Evolutionary conservation across 2,797 vertebrate species (phyloP).

Genomic region (Melanotaenia nigrans): DNA sequence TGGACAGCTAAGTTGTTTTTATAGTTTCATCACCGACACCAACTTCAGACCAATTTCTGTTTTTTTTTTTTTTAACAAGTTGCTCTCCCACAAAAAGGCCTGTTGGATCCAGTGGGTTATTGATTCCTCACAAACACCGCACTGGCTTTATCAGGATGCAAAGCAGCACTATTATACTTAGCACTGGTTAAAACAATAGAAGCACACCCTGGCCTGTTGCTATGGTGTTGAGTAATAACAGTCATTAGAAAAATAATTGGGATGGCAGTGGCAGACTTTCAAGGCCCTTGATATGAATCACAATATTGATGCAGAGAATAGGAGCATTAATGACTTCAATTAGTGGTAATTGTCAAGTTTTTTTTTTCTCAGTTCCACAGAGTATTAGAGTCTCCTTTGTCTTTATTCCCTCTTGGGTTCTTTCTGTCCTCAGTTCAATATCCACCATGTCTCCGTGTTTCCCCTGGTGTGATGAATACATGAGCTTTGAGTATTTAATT

Average conservation of each 20-base stretch:
- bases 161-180: constrained; percentile 68
- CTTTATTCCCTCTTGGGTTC: constrained; percentile 68
- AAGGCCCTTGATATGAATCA: constrained; percentile 83
- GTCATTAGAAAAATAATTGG: constrained; percentile 85
- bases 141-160: constrained; percentile 60
- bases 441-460: constrained; percentile 52
- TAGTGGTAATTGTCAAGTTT: constrained; percentile 79
- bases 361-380: constrained; percentile 61
- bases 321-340: constrained; percentile 82
- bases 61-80: constrained; percentile 6
- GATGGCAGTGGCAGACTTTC: constrained; percentile 70
- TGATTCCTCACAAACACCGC: constrained; percentile 47
- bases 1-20: constrained; percentile 73
- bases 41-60: constrained; percentile 57
- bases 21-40: constrained; percentile 54
- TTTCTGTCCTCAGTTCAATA: constrained; percentile 53
- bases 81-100: constrained; percentile 19
- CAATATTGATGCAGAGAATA: constrained; percentile 83
- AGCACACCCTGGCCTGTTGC: constrained; percentile 58
- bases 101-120: constrained; percentile 54
- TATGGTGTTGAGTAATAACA: constrained; percentile 83
- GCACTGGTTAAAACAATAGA: constrained; percentile 75
- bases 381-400: constrained; percentile 68
- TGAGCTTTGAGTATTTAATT: constrained; percentile 71
- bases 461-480: constrained; percentile 62